phyloP scores from a whole-genome alignment of 2,888 invertebrate genomes.

The Zonitis immaculata region DNA sequence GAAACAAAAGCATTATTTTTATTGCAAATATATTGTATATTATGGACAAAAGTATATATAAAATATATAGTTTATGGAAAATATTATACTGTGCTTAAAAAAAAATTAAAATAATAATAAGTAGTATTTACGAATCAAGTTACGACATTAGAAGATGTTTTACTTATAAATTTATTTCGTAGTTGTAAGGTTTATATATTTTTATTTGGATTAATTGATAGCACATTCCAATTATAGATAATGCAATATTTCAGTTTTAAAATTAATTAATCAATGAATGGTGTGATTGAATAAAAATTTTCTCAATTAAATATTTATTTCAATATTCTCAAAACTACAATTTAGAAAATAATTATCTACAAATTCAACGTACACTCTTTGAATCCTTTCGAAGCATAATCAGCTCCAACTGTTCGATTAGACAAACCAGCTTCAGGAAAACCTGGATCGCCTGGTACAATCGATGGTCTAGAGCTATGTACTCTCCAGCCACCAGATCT shows the following conservation, averaged over 20 bases:
- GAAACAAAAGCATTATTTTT: slow-evolving; percentile 16
- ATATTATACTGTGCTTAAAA: slow-evolving; percentile 21
- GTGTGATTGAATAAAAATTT: not conserved
- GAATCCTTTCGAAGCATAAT: slow-evolving; percentile 72
- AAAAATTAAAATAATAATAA: slow-evolving; percentile 11
- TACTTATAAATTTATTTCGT: not conserved
- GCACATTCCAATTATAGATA: slow-evolving; percentile 12
- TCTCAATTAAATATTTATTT: too few relatives aligned
- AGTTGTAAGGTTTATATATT: not conserved
- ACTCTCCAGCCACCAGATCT: slow-evolving; percentile 70
- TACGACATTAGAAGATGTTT: too few relatives aligned
- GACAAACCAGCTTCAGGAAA: slow-evolving; percentile 57
- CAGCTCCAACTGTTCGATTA: slow-evolving; percentile 54
- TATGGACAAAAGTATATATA: slow-evolving; percentile 12
- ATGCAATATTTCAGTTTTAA: not conserved
- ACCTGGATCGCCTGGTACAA: slow-evolving; percentile 65
- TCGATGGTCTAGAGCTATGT: slow-evolving; percentile 52
- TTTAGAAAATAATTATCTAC: slow-evolving; percentile 24
- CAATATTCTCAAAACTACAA: too few relatives aligned
- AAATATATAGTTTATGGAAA: slow-evolving; percentile 8
- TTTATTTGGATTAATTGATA: slow-evolving; percentile 2
- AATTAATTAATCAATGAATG: too few relatives aligned
- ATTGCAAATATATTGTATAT: slow-evolving; percentile 17
- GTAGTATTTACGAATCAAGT: not conserved
- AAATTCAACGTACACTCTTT: slow-evolving; percentile 49